Percentiles rank a stretch among this genome's conserved stretches.
Conservation (phyloP, 2,113 vertebrate genomes). For the Equus przewalskii region DNA sequence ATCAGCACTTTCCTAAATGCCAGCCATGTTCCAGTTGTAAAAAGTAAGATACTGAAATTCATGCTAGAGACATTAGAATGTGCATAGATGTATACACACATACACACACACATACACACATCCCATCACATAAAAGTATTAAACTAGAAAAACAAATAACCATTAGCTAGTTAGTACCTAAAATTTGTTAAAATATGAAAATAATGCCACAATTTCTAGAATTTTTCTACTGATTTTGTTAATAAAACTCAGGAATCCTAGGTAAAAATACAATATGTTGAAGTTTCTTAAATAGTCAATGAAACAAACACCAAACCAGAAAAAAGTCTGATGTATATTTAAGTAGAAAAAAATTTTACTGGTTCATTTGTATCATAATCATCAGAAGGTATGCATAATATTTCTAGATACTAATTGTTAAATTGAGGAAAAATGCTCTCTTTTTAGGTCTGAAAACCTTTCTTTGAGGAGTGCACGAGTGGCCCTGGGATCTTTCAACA, state of each 20-base stretch:
- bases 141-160: background rate
- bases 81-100: background rate
- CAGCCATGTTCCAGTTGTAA: background rate
- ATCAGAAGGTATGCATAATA: background rate
- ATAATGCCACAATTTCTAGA: background rate
- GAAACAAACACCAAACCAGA: background rate
- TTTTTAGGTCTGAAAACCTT: background rate
- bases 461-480: background rate
- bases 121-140: background rate
- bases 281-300: background rate
- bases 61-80: background rate
- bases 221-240: background rate
- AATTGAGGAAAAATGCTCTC: background rate
- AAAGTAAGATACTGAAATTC: background rate
- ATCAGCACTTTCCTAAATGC: constrained; percentile 59
- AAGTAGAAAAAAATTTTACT: background rate
- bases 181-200: background rate
- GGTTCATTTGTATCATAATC: background rate
- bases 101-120: background rate
- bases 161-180: background rate
- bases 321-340: background rate
- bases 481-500: background rate
- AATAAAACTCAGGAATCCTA: background rate
- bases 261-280: background rate
- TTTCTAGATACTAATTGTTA: background rate